These are phyloP conservation scores for Oxycera nigricornis DNA, from an alignment of 2,888 invertebrate genomes.

Conservation along the genomic window DNA sequence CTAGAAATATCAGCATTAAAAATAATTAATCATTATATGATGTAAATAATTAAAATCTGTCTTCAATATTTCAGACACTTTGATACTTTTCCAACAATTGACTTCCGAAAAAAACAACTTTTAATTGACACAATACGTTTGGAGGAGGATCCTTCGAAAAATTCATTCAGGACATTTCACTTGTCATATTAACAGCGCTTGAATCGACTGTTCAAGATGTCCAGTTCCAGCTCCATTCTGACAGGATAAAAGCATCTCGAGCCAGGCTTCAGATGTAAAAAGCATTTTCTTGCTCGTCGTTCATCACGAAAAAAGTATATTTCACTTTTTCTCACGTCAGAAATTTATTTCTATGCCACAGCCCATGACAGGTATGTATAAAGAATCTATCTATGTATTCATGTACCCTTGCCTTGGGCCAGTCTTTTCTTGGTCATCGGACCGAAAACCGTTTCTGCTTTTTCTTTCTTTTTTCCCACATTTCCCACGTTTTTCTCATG, in stretches of 20 bases:
- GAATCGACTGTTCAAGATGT: constrained; percentile 4
- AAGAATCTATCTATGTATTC: not conserved
- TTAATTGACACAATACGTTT: not conserved
- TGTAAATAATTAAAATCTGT: no score
- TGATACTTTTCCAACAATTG: not conserved
- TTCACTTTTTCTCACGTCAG: constrained; percentile 1
- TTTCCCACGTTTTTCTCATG: not conserved
- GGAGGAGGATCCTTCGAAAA: not conserved
- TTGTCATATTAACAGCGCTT: not conserved
- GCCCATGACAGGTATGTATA: not conserved
- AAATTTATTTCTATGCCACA: constrained; percentile 19
- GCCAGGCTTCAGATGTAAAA: not conserved
- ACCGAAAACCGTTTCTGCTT: not conserved
- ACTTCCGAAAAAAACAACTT: not conserved
- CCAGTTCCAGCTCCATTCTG: not conserved
- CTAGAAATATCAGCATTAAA: no score
- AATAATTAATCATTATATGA: no score
- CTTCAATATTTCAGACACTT: not conserved
- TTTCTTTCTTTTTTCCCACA: not conserved
- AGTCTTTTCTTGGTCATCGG: constrained; percentile 2
- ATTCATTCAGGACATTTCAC: not conserved
- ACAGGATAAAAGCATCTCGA: not conserved
- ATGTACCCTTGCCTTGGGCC: not conserved
- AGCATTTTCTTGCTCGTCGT: not conserved
- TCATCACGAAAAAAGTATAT: not conserved